Conservation (phyloP, 2,797 vertebrate species). For the Dryobates pubescens region DNA sequence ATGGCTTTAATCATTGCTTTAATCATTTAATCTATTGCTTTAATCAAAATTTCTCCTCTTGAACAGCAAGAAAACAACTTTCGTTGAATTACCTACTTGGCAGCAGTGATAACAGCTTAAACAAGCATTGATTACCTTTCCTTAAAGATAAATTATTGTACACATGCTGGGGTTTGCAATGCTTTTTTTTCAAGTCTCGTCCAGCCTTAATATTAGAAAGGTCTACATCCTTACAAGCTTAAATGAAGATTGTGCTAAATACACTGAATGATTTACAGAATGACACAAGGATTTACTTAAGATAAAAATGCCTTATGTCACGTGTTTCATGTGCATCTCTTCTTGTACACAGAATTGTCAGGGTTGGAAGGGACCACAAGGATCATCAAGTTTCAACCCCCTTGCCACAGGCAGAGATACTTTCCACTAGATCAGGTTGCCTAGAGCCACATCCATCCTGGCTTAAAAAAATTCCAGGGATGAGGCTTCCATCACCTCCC, state of each 20-base stretch:
- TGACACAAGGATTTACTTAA: background rate
- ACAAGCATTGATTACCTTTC: slow-evolving; percentile 63
- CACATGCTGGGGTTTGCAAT: slow-evolving; percentile 17
- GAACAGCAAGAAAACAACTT: slow-evolving; percentile 65
- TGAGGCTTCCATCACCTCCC: no score
- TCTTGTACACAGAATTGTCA: no score
- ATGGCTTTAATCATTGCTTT: background rate
- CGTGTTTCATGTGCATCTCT: no score
- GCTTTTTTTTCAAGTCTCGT: slow-evolving; percentile 7
- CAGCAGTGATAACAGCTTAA: slow-evolving; percentile 49
- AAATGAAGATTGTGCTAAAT: background rate
- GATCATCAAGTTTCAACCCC: no score
- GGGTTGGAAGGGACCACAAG: no score
- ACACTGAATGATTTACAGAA: background rate
- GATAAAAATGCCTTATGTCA: background rate
- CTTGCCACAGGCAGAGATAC: no score
- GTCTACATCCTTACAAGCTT: background rate
- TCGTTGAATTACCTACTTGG: slow-evolving; percentile 57
- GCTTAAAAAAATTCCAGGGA: no score
- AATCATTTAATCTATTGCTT: slow-evolving; percentile 44
- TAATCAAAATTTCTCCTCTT: slow-evolving; percentile 49
- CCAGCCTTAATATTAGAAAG: slow-evolving; percentile 8
- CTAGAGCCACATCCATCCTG: no score
- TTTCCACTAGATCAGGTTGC: no score
- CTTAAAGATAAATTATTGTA: slow-evolving; percentile 47